Evolutionary conservation across 2,888 invertebrate species (phyloP), one percentile per base, ranked within the genome.

Genomic region (Drosophila rellima): DNA sequence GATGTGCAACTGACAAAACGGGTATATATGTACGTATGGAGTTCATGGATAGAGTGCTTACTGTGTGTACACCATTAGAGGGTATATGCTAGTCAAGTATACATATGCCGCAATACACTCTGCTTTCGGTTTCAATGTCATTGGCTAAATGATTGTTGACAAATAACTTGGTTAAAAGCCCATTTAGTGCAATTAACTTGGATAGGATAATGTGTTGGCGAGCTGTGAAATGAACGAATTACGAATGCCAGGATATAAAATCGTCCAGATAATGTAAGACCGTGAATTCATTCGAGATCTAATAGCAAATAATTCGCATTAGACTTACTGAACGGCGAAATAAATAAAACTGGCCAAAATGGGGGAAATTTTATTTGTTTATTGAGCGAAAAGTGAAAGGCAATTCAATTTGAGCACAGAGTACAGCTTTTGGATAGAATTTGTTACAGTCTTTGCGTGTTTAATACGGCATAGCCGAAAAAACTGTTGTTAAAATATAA

Each of bases 401-500:
- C 67, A 54, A 64, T 64, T 71, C 61, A 65, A 48, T 63, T 74
- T 57, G 60, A 29, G 39, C 56, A 17, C 57, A 35, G 33, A 20
- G 63, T 40, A 45, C 47, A 64, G 48, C 64, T 69, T 17, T 64
- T 52, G 51, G 66, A 62, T 82, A 82, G 80, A 78, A 87, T 87
- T 85, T 87, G 85, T 75, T 84, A 84, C 85, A 87, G 73, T 84
- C 73, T 79, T 81, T 78, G 78, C 67, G 80, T 84, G 72, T 74
- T 85, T 87, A 85, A 85, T 87, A 66, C 70, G 70, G 68, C 74
- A 73, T 75, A 67, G 50, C 70, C 60, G 45, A 79, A 59, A 59
- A 63, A 63, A 50, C 33, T 50, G 15, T 63, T 75, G 78, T 74
- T 60, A 60, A 75, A 70, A 75, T 60, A 54, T 79, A 70, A 67